These are phyloP conservation scores for Metellina segmentata DNA, from an alignment of 2,888 invertebrate genomes.

Conservation along the genomic window DNA sequence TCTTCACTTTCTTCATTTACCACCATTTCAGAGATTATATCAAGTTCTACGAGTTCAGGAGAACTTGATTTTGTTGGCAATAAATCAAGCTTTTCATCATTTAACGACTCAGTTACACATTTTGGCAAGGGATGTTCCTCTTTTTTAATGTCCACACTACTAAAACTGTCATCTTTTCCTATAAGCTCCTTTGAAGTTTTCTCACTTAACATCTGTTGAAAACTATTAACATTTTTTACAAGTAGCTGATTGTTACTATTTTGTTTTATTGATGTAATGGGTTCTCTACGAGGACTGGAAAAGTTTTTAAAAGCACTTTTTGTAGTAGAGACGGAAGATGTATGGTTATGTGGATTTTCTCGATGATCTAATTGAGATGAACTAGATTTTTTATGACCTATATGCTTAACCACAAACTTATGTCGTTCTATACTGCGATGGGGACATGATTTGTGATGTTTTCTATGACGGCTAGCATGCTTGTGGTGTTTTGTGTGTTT, in stretches of 20 bases:
- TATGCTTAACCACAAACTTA: not conserved
- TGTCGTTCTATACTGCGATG: not conserved
- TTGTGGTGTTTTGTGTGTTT: slow-evolving; percentile 42
- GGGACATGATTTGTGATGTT: slow-evolving; percentile 30
- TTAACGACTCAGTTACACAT: not conserved
- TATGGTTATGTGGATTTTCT: not conserved
- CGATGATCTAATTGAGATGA: not conserved
- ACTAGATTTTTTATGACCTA: not conserved
- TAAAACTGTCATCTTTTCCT: not conserved
- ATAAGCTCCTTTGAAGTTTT: not conserved
- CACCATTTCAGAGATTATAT: not conserved
- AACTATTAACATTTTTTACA: too few species aligned
- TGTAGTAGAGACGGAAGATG: not conserved
- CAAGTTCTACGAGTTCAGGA: not conserved
- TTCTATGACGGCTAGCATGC: not conserved
- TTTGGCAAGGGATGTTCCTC: not conserved
- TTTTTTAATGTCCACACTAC: not conserved
- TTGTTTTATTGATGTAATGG: not conserved
- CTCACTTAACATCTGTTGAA: too few species aligned
- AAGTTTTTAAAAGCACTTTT: slow-evolving; percentile 60
- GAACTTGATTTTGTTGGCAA: not conserved
- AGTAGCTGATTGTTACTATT: too few species aligned
- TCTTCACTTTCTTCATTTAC: slow-evolving; percentile 49
- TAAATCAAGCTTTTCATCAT: not conserved
- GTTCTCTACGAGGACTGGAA: slow-evolving; percentile 45